Evolutionary conservation across 30 jellyfish, hydroid and myxozoan genomes (phyloP), one percentile per base, ranked within the genome.

Genomic region (Hydra vulgaris): DNA sequence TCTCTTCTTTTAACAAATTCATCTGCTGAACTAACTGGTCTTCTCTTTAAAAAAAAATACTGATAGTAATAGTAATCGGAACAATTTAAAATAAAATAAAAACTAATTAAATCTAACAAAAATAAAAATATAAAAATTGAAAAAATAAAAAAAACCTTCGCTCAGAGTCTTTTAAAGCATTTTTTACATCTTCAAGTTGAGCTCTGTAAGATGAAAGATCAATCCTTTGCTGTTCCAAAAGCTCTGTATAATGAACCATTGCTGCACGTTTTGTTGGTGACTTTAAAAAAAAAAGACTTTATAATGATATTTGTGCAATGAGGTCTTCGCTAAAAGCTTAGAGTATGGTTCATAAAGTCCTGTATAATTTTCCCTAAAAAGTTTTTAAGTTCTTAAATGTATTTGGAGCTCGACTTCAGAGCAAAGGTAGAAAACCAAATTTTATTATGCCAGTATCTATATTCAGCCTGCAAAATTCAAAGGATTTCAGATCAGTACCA

Each of bases 171-270:
- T 95, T 70, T 17, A 87, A 4, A 0, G 79, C 81, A 26, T 88
- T 67, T 66, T 87, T 86, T 27, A 92, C 72, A 27, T 92, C 98
- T 7, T 78, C 23, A 68, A 76, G 81, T 66, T 82, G 81, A 66
- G 71, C 54, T 72, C 98, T 66, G 0, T 77, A 79, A 1, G 69
- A 53, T 15, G 96, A 79, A 18, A 92, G 79, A 85, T 92, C 98
- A 53, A 67, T 25, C 66, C 84, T 95, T 8, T 76, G 81, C 69
- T 83, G 86, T 18, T 88, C 67, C 52, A 87, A 71, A 54, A 83
- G 96, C 84, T 92, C 94, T 72, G 86, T 53, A 77, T 86, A 87
- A 55, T 92, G 95, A 22, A 92, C 82, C 85, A 92, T 68, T 15
- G 87, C 54, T 15, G 89, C 88, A 7, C 78, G 88, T 23, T 27